Evolutionary conservation across 2,888 invertebrate species (phyloP).

Genomic region (Caenorhabditis panamensis): DNA sequence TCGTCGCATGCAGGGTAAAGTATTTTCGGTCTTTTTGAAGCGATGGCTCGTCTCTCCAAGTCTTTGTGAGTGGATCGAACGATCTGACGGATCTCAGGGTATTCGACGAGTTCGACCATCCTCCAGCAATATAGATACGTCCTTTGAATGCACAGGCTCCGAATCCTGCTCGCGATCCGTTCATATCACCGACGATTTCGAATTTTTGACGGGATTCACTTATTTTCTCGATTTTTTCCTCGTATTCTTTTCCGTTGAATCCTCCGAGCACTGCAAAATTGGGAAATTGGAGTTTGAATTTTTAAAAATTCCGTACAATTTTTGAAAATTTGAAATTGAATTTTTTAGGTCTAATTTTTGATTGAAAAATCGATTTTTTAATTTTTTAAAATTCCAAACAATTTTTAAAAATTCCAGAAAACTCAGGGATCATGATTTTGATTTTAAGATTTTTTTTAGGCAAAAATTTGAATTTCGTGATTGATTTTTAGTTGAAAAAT

Average conservation of each 20-base stretch:
- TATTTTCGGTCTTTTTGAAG: conserved; percentile 57
- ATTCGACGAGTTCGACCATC: conserved; percentile 61
- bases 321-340: too few species aligned
- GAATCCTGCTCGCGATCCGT: conserved; percentile 58
- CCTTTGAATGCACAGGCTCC: conserved; percentile 50
- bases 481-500: too few species aligned
- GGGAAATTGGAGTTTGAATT: too few species aligned
- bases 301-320: too few species aligned
- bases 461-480: too few species aligned
- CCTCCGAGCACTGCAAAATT: conserved; percentile 62
- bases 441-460: too few species aligned
- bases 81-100: conserved; percentile 47
- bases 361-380: too few species aligned
- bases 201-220: conserved; percentile 29
- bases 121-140: conserved; percentile 59
- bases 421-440: too few species aligned
- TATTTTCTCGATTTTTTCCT: conserved; percentile 52
- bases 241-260: conserved; percentile 64
- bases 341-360: too few species aligned
- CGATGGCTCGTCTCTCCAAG: conserved; percentile 59
- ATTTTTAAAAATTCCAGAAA: too few species aligned
- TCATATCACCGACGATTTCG: conserved; percentile 52
- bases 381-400: too few species aligned
- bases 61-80: conserved; percentile 50
- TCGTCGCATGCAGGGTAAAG: conserved; percentile 53